Conservation (phyloP, 2,888 invertebrate genomes). For the Charanyca ferruginea region DNA sequence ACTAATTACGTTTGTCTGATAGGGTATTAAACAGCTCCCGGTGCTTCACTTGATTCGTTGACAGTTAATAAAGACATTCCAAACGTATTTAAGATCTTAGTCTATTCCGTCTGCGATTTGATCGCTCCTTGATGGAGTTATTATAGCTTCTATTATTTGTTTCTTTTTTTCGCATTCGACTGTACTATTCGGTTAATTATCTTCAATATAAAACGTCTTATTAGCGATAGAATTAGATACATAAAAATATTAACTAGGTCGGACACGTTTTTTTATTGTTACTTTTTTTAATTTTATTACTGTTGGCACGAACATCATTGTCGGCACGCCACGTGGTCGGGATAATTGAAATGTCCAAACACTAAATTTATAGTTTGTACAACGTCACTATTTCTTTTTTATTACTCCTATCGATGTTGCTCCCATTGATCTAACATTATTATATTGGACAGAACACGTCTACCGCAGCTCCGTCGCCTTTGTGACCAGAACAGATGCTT, state of each 20-base stretch:
- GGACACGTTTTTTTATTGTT: slow-evolving; percentile 74
- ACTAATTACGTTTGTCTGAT: slow-evolving; percentile 91
- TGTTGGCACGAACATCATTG: slow-evolving; percentile 88
- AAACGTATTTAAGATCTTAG: slow-evolving; percentile 83
- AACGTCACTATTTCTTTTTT: slow-evolving; percentile 82
- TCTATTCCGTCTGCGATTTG: slow-evolving; percentile 81
- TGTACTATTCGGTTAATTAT: slow-evolving; percentile 73
- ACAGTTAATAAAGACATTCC: slow-evolving; percentile 91
- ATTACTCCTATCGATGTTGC: slow-evolving; percentile 73
- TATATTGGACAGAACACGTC: slow-evolving; percentile 59
- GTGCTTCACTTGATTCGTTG: slow-evolving; percentile 85
- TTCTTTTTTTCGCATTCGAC: slow-evolving; percentile 69
- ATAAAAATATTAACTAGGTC: slow-evolving; percentile 73
- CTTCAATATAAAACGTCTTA: slow-evolving; percentile 71
- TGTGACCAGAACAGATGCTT: slow-evolving; percentile 59
- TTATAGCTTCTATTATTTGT: slow-evolving; percentile 70
- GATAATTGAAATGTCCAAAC: slow-evolving; percentile 91
- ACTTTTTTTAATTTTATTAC: slow-evolving; percentile 84
- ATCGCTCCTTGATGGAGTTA: slow-evolving; percentile 80
- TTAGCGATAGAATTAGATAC: slow-evolving; percentile 74
- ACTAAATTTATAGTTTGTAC: slow-evolving; percentile 86
- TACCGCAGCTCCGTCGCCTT: slow-evolving; percentile 54
- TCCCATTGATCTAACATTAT: slow-evolving; percentile 68
- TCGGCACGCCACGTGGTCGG: slow-evolving; percentile 88
- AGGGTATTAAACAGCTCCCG: slow-evolving; percentile 88